These are phyloP conservation scores for Agapornis canus DNA, from an alignment of 2,797 vertebrate species.

Conservation along the genomic window DNA sequence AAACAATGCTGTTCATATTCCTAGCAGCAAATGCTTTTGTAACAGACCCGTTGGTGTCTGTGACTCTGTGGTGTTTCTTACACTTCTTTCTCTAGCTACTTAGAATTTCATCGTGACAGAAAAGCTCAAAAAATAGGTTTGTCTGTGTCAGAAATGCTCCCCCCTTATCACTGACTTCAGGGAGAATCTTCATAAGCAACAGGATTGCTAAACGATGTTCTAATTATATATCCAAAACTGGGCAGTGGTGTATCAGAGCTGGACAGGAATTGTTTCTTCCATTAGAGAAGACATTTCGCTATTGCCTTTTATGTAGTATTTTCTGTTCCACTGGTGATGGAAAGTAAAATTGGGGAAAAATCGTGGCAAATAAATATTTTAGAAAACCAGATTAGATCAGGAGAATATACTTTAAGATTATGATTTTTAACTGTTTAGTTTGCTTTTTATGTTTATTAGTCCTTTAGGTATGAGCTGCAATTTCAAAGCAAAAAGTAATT, in stretches of 20 bases:
- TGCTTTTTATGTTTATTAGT: background rate
- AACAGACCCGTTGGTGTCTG: background rate
- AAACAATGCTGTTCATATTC: background rate
- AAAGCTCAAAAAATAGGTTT: background rate
- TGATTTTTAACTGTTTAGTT: background rate
- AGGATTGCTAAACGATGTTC: background rate
- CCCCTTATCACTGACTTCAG: background rate
- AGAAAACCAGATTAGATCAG: background rate
- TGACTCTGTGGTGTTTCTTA: background rate
- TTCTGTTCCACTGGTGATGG: background rate
- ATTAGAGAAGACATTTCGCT: background rate
- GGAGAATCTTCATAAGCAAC: background rate
- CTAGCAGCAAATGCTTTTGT: background rate
- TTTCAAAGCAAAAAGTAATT: background rate
- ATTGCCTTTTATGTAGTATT: background rate
- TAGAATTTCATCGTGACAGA: background rate
- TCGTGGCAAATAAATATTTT: background rate
- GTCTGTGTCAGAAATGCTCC: background rate
- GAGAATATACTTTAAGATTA: background rate
- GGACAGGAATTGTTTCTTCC: background rate
- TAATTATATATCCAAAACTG: background rate
- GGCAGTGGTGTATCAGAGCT: background rate
- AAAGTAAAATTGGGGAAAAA: background rate
- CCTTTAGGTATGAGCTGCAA: background rate
- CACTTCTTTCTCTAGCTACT: background rate